phyloP scores from a whole-genome alignment of 2,797 vertebrate species.

The Macrochelys suwanniensis region DNA sequence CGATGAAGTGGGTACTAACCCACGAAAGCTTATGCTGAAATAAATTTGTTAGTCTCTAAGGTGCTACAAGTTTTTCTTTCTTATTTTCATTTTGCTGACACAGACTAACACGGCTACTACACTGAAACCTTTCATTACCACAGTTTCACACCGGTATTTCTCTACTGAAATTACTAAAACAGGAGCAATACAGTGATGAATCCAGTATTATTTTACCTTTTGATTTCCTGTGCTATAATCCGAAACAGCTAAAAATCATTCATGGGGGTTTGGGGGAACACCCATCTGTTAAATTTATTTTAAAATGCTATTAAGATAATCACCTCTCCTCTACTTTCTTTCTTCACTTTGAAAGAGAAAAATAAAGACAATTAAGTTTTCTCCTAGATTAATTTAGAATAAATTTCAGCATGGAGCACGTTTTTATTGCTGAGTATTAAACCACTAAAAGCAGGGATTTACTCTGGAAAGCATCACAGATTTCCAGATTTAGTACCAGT shows the following conservation, averaged over 20 bases:
- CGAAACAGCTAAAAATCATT: neutral
- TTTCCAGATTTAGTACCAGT: constrained; percentile 5
- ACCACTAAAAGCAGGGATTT: neutral
- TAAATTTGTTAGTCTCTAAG: too few species aligned
- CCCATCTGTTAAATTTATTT: too few species aligned
- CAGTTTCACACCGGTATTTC: neutral
- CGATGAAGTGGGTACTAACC: too few species aligned
- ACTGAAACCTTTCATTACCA: too few species aligned
- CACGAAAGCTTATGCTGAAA: too few species aligned
- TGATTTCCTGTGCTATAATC: neutral
- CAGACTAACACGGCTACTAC: too few species aligned
- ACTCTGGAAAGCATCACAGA: neutral
- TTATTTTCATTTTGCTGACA: too few species aligned
- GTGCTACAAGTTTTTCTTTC: too few species aligned
- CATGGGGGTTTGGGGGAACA: fast-evolving
- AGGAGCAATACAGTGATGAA: neutral
- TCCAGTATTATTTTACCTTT: constrained; percentile 21
- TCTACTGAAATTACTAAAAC: neutral
- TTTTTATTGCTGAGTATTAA: neutral
- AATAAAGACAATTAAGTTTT: constrained; percentile 41
- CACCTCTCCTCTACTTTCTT: neutral
- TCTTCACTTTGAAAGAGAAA: constrained; percentile 40
- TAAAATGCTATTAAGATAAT: constrained; percentile 36
- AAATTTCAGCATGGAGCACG: neutral
- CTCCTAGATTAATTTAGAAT: constrained; percentile 15